Conservation (phyloP, 1,140 invertebrate genomes). For the Drosophila mauritiana region DNA sequence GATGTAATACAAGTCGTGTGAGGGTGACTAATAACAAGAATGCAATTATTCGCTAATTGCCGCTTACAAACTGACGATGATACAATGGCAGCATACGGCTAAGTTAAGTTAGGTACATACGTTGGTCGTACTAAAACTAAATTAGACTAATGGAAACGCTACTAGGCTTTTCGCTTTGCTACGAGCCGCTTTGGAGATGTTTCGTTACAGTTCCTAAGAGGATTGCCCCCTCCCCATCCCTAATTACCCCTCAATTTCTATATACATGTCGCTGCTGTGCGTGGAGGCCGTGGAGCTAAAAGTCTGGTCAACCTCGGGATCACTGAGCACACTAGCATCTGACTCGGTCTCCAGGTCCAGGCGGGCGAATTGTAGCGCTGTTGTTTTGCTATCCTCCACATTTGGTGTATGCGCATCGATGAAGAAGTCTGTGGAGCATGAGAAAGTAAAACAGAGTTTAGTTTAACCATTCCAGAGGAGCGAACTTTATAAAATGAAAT, state of each 20-base stretch:
- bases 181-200: constrained; percentile 68
- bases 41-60: constrained; percentile 52
- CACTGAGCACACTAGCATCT: constrained; percentile 55
- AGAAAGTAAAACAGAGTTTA: neutral
- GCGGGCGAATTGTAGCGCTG: constrained; percentile 9
- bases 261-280: constrained; percentile 50
- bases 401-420: constrained; percentile 64
- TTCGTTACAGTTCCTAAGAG: constrained; percentile 34
- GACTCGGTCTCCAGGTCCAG: constrained; percentile 23
- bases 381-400: constrained; percentile 6
- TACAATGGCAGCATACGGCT: constrained; percentile 41
- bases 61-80: constrained; percentile 41
- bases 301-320: constrained; percentile 68
- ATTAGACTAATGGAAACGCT: constrained; percentile 28
- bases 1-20: constrained; percentile 39
- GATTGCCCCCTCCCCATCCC: neutral
- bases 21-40: constrained; percentile 40
- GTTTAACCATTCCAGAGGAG: neutral
- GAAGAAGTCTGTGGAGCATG: constrained; percentile 57
- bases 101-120: constrained; percentile 65
- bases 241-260: constrained; percentile 46
- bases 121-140: constrained; percentile 49
- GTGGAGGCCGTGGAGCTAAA: constrained; percentile 11
- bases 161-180: constrained; percentile 59
- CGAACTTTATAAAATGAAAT: constrained; percentile 5